Percentiles rank a stretch among this genome's conserved stretches.
phyloP scores from a whole-genome alignment of 2,113 vertebrate species.

The Hylia prasina region DNA sequence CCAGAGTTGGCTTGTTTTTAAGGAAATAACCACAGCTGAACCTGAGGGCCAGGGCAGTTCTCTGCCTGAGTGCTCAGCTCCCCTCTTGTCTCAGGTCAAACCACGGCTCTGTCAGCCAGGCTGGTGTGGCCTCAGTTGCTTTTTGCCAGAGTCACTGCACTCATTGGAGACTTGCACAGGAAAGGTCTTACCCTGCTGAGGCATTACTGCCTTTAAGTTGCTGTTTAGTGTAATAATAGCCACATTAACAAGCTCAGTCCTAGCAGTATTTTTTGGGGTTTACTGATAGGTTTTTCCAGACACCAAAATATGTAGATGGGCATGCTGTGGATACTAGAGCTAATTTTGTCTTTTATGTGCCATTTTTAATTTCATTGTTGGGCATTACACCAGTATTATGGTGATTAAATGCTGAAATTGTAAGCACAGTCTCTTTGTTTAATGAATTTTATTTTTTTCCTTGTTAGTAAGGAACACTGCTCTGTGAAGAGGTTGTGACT shows the following conservation, averaged over 20 bases:
- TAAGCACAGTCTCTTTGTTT: not conserved
- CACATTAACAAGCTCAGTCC: not conserved
- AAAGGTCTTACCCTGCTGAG: not conserved
- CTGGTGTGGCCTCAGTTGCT: not conserved
- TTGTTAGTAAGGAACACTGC: not conserved
- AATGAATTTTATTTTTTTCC: not conserved
- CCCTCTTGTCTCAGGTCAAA: not conserved
- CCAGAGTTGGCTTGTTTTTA: not conserved
- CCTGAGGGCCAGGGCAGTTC: not conserved
- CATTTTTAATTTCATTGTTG: not conserved
- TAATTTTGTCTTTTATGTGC: not conserved
- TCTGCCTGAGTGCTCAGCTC: not conserved
- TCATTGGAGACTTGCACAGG: not conserved
- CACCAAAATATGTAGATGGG: not conserved
- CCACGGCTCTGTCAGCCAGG: not conserved
- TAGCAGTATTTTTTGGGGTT: not conserved
- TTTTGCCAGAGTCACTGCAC: not conserved
- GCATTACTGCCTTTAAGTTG: not conserved
- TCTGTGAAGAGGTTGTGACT: not conserved
- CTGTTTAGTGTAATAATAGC: accelerated
- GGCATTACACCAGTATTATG: not conserved
- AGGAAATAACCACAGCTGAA: not conserved
- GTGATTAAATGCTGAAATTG: not conserved
- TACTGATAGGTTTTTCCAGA: not conserved
- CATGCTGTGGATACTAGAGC: not conserved